Evolutionary conservation across 2,113 vertebrate genomes (phyloP).

Genomic region (Ivindomyrus marchei): DNA sequence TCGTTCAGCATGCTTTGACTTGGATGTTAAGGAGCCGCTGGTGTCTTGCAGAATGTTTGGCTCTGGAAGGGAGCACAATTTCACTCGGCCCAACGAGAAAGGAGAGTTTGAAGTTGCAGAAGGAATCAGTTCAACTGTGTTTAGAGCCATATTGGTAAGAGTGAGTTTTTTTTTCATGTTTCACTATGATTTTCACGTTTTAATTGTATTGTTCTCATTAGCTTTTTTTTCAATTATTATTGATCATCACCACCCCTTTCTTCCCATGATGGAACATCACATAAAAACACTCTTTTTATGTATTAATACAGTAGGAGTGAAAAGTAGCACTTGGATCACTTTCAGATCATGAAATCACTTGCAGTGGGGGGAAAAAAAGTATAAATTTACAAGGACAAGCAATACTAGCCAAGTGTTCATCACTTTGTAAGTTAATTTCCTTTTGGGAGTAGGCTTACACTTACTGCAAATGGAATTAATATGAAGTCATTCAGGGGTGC

Average conservation of each 20-base stretch:
- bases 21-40: neutral
- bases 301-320: neutral
- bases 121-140: conserved; percentile 96
- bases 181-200: neutral
- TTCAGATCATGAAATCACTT: conserved; percentile 1
- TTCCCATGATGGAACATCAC: neutral
- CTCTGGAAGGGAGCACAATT: conserved; percentile 96
- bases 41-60: conserved; percentile 83
- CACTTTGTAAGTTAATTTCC: neutral
- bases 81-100: conserved; percentile 96
- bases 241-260: neutral
- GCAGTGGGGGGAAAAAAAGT: neutral
- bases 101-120: conserved; percentile 96
- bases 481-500: neutral
- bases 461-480: neutral
- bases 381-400: neutral
- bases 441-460: too few species aligned
- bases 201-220: neutral
- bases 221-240: neutral
- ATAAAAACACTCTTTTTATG: neutral
- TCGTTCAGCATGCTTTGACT: neutral
- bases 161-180: neutral
- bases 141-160: conserved; percentile 92
- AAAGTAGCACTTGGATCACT: neutral
- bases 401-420: neutral